These are phyloP conservation scores for Lagorchestes hirsutus DNA, from an alignment of 2,797 vertebrate species.

Conservation along the genomic window DNA sequence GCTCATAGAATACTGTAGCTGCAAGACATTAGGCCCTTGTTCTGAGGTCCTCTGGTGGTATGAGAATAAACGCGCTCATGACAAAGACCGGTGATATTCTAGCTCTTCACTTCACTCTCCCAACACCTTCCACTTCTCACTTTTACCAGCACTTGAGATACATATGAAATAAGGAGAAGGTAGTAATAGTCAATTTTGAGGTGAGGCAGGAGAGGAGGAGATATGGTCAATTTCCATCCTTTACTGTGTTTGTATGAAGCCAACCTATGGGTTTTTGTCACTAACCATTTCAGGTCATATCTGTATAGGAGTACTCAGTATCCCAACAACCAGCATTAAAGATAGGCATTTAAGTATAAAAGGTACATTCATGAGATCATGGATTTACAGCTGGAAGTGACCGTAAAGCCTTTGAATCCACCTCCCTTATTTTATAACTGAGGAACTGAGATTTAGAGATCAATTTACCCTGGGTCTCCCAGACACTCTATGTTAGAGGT, in stretches of 20 bases:
- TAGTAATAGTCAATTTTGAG: rapidly evolving
- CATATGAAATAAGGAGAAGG: not conserved
- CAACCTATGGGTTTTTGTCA: not conserved
- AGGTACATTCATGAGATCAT: not conserved
- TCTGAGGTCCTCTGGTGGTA: not conserved
- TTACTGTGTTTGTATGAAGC: not conserved
- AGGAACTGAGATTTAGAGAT: not conserved
- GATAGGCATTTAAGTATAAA: not conserved
- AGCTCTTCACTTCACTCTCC: not conserved
- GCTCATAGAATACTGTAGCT: rapidly evolving
- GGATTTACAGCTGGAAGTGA: not conserved
- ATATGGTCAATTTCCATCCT: rapidly evolving
- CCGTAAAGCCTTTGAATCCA: not conserved
- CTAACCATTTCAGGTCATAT: no score
- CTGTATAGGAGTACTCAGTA: not conserved
- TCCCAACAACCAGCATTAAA: not conserved
- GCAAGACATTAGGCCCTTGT: rapidly evolving
- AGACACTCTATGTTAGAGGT: not conserved
- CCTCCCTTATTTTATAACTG: not conserved
- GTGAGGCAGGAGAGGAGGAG: rapidly evolving
- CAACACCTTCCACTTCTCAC: not conserved
- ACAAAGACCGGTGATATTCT: not conserved
- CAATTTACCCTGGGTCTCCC: not conserved
- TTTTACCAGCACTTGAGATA: rapidly evolving
- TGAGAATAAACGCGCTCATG: not conserved